Percentiles rank a stretch among this genome's conserved stretches.
Conservation (phyloP, 92 coral and sea anemone genomes). For the Anthopleura xanthogrammica region DNA sequence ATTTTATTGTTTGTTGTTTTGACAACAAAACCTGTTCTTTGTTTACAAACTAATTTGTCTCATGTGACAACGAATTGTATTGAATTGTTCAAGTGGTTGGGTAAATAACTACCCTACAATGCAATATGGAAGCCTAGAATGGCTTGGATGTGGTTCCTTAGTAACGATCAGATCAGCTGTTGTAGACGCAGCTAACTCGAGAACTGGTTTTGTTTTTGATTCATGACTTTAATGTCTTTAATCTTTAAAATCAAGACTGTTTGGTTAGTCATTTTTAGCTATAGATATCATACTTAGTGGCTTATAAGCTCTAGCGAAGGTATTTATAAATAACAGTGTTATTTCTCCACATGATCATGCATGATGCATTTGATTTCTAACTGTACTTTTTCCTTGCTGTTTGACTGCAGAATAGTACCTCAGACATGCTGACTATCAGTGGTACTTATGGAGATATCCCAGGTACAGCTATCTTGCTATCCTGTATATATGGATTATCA, state of each 20-base stretch:
- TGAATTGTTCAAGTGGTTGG: conserved; percentile 21
- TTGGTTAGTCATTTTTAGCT: too few relatives aligned
- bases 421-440: conserved; percentile 58
- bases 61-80: neutral
- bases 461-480: conserved; percentile 31
- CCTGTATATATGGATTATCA: neutral
- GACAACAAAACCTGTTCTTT: neutral
- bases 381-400: neutral
- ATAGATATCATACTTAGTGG: neutral
- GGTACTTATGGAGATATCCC: conserved; percentile 68
- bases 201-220: neutral
- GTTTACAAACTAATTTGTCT: neutral
- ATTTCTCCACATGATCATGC: neutral
- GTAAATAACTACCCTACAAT: conserved; percentile 21
- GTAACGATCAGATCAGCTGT: conserved; percentile 10
- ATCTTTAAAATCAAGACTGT: neutral
- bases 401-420: conserved; percentile 29
- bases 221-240: neutral
- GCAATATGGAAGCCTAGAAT: neutral
- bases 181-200: neutral
- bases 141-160: conserved; percentile 12
- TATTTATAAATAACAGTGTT: neutral
- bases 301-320: neutral
- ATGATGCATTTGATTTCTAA: neutral
- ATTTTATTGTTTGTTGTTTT: conserved; percentile 14